These are phyloP conservation scores for Pampusana beccarii DNA, from an alignment of 2,113 vertebrate species.

Conservation along the genomic window DNA sequence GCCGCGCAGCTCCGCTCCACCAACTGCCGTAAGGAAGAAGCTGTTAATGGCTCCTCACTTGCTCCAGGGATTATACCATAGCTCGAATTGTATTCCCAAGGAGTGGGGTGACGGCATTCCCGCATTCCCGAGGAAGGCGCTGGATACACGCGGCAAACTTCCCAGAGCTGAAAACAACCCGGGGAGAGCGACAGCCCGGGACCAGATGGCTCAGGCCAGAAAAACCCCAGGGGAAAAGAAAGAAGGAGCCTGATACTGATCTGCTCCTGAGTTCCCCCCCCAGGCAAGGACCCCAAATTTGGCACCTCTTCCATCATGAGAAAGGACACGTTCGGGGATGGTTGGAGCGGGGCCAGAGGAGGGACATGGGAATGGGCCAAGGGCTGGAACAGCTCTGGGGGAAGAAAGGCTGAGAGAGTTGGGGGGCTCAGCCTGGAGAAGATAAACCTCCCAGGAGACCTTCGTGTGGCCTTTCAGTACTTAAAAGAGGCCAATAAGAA, in stretches of 20 bases:
- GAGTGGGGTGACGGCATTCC: conserved; percentile 55
- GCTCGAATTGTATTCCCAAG: conserved; percentile 67
- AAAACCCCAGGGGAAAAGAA: not conserved
- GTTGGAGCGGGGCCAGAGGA: no score
- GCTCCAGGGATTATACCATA: conserved; percentile 70
- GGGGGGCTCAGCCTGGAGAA: no score
- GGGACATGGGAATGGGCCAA: no score
- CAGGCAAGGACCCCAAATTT: rapidly evolving
- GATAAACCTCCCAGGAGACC: no score
- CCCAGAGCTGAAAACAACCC: not conserved
- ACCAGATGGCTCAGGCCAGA: not conserved
- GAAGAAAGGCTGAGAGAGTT: no score
- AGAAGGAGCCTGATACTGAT: not conserved
- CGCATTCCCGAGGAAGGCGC: conserved; percentile 24
- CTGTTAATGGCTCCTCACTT: conserved; percentile 73
- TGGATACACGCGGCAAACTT: not conserved
- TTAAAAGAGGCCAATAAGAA: no score
- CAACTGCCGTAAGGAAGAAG: conserved; percentile 72
- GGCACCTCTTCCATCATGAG: not conserved
- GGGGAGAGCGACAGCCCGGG: rapidly evolving
- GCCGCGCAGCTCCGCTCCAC: not conserved
- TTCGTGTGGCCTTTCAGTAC: no score
- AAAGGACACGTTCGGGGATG: not conserved
- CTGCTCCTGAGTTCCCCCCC: not conserved
- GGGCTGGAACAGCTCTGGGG: no score